Conservation (phyloP, 2,113 vertebrate species). For the Pseudopipra pipra region DNA sequence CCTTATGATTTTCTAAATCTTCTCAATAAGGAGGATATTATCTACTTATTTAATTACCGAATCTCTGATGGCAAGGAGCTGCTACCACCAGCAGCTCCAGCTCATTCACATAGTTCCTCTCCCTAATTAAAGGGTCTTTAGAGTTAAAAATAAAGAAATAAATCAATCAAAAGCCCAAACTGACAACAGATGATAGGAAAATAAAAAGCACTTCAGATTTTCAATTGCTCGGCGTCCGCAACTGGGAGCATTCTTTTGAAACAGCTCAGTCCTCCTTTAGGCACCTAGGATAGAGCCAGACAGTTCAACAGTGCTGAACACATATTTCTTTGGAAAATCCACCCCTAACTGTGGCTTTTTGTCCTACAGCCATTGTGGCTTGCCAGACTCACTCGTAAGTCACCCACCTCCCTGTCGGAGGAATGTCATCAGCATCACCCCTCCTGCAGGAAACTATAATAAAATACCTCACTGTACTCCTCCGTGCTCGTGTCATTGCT, state of each 20-base stretch:
- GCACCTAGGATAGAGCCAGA: background rate
- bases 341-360: slow-evolving; percentile 21
- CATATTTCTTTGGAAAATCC: background rate
- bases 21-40: slow-evolving; percentile 64
- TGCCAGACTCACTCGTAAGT: background rate
- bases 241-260: slow-evolving; percentile 21
- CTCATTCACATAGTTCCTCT: slow-evolving; percentile 17
- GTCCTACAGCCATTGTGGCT: background rate
- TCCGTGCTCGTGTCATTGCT: background rate
- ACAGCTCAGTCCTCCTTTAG: slow-evolving; percentile 8
- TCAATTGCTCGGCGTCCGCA: slow-evolving; percentile 27
- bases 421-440: background rate
- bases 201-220: slow-evolving; percentile 17
- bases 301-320: slow-evolving; percentile 25
- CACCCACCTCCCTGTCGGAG: background rate
- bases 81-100: slow-evolving; percentile 19
- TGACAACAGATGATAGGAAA: background rate
- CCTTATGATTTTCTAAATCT: slow-evolving; percentile 68
- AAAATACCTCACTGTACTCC: background rate
- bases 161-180: background rate
- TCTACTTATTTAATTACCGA: slow-evolving; percentile 65
- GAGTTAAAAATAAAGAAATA: slow-evolving; percentile 35
- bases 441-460: background rate
- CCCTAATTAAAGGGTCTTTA: slow-evolving; percentile 53
- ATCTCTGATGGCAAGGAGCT: slow-evolving; percentile 33